phyloP scores from a whole-genome alignment of 1,140 invertebrate genomes.

The Penaeus indicus region DNA sequence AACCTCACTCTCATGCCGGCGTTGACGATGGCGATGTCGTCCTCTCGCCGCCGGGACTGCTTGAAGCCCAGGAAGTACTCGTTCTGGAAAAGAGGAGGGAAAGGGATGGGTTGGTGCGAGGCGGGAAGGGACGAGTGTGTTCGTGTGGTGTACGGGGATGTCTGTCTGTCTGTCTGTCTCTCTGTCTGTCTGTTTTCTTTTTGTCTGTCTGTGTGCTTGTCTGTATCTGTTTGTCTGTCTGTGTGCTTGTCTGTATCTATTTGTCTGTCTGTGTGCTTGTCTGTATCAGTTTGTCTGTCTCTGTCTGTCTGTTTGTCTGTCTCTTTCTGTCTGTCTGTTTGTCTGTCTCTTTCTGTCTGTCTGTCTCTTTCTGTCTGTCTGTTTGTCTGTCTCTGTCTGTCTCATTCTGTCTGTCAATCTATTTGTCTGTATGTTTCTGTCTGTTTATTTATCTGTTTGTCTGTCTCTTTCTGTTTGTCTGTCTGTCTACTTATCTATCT shows the following conservation, averaged over 20 bases:
- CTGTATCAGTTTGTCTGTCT: background rate
- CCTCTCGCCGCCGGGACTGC: constrained; percentile 90
- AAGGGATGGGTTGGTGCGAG: background rate
- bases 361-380: background rate
- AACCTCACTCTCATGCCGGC: constrained; percentile 78
- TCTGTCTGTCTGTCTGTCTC: background rate
- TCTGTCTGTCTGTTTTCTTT: background rate
- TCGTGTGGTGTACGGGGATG: background rate
- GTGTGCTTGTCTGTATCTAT: background rate
- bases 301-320: background rate
- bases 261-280: background rate
- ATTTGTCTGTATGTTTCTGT: background rate
- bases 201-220: background rate
- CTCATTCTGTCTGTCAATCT: background rate
- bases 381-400: background rate
- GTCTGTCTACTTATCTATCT: too few relatives aligned
- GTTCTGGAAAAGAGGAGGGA: constrained; percentile 18
- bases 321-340: background rate
- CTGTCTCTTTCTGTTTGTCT: too few relatives aligned
- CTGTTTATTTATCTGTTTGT: background rate
- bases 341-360: background rate
- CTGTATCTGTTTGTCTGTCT: background rate
- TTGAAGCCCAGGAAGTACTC: constrained; percentile 92
- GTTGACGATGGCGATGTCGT: constrained; percentile 97
- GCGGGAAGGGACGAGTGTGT: background rate